Percentiles rank a stretch among this genome's conserved stretches.
Conservation (phyloP, 2,888 invertebrate species). For the Ichneumoninae sp. region DNA sequence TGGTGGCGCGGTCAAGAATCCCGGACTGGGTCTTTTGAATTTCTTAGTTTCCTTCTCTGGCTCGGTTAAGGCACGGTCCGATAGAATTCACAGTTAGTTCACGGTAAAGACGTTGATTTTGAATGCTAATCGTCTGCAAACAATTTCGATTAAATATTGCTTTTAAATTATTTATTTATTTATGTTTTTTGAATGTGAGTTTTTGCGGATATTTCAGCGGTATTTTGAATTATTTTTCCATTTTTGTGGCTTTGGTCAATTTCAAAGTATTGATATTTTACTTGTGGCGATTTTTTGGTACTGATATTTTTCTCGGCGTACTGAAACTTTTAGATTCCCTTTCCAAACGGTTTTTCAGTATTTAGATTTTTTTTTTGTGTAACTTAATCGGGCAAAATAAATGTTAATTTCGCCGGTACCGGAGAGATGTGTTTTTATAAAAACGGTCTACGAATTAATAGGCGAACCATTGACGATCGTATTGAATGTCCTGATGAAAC, state of each 20-base stretch:
- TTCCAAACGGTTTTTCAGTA: background rate
- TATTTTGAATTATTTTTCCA: background rate
- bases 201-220: background rate
- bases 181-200: background rate
- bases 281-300: background rate
- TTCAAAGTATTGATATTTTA: background rate
- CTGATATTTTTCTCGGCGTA: background rate
- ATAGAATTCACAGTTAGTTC: constrained; percentile 19
- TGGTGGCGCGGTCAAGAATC: constrained; percentile 47
- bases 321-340: background rate
- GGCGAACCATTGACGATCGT: constrained; percentile 5
- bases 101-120: constrained; percentile 11
- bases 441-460: background rate
- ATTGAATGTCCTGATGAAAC: background rate
- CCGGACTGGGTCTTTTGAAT: constrained; percentile 41
- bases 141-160: constrained; percentile 23
- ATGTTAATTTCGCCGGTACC: background rate
- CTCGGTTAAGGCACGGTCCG: constrained; percentile 32
- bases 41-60: constrained; percentile 46
- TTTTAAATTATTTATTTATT: constrained; percentile 1
- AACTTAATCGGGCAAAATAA: background rate
- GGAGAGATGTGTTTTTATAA: background rate
- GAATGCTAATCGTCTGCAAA: constrained; percentile 18
- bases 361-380: background rate
- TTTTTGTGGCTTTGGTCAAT: background rate